Evolutionary conservation across 1,140 invertebrate species (phyloP).

Genomic region (Diabrotica undecimpunctata): DNA sequence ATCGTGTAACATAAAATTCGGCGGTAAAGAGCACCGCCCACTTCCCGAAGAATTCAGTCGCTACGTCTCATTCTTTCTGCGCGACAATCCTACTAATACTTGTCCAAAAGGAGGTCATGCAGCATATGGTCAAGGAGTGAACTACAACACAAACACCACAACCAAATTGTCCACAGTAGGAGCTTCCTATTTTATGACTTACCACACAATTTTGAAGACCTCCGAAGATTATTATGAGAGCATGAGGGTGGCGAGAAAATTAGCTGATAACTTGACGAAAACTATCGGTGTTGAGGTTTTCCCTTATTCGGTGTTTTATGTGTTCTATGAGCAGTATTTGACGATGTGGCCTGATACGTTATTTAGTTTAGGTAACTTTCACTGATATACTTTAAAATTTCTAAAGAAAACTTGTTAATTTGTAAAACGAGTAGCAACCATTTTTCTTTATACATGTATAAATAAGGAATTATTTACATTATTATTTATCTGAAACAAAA

Average conservation of each 20-base stretch:
- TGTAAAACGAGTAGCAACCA: too few relatives aligned
- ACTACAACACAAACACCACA: slow-evolving; percentile 52
- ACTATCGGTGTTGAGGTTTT: slow-evolving; percentile 73
- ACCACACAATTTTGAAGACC: slow-evolving; percentile 88
- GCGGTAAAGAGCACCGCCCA: slow-evolving; percentile 55
- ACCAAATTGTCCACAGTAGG: slow-evolving; percentile 52
- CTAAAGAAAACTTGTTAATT: too few relatives aligned
- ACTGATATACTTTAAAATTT: too few relatives aligned
- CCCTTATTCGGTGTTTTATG: slow-evolving; percentile 97
- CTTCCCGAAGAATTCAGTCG: slow-evolving; percentile 64
- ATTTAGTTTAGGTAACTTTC: slow-evolving; percentile 60
- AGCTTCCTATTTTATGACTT: slow-evolving; percentile 90
- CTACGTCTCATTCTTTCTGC: slow-evolving; percentile 84
- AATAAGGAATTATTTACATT: too few relatives aligned
- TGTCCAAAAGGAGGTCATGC: slow-evolving; percentile 89
- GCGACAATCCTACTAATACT: slow-evolving; percentile 77
- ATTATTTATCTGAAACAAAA: too few relatives aligned
- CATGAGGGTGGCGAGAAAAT: slow-evolving; percentile 70
- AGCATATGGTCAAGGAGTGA: slow-evolving; percentile 70
- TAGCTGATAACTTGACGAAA: slow-evolving; percentile 53
- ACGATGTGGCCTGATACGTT: slow-evolving; percentile 93
- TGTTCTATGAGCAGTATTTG: slow-evolving; percentile 99
- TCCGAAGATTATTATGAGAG: slow-evolving; percentile 91
- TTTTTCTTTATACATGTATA: too few relatives aligned
- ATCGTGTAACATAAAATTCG: slow-evolving; percentile 53